Percentiles rank a stretch among this genome's conserved stretches.
Evolutionary conservation across 2,113 vertebrate species (phyloP).

Genomic region (Nothobranchius furzeri): DNA sequence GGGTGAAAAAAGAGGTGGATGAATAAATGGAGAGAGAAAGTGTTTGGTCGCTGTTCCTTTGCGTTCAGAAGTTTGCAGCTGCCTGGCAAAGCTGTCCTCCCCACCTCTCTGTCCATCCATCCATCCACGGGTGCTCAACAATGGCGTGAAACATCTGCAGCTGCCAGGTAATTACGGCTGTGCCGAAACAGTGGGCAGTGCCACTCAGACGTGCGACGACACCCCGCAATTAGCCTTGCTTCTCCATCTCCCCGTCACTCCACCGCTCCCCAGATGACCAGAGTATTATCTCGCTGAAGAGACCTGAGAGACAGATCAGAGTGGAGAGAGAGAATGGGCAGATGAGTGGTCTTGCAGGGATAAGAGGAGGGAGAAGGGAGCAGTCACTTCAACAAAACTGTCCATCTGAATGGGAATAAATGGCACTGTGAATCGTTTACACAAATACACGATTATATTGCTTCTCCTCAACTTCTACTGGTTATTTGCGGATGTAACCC

Average conservation of each 20-base stretch:
- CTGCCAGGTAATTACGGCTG: constrained; percentile 65
- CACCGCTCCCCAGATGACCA: constrained; percentile 42
- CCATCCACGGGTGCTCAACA: constrained; percentile 47
- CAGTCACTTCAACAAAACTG: not conserved
- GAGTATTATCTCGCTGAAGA: constrained; percentile 47
- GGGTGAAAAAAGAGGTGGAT: constrained; percentile 24
- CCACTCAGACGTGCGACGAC: constrained; percentile 33
- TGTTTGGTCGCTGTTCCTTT: constrained; percentile 41
- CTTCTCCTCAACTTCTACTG: not conserved
- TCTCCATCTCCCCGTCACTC: constrained; percentile 44
- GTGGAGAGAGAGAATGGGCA: constrained; percentile 19
- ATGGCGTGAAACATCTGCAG: constrained; percentile 64
- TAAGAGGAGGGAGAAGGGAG: constrained; percentile 15
- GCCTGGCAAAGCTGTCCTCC: constrained; percentile 11
- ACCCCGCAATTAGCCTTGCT: constrained; percentile 66
- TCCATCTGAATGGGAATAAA: constrained; percentile 9
- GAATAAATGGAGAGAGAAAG: constrained; percentile 29
- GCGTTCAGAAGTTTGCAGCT: constrained; percentile 58
- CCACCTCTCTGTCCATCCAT: constrained; percentile 35
- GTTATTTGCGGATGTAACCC: no score
- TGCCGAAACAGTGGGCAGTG: constrained; percentile 60
- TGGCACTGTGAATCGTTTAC: not conserved
- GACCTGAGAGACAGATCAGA: constrained; percentile 27
- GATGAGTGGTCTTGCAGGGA: constrained; percentile 18
- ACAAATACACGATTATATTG: not conserved